Evolutionary conservation across 1,140 invertebrate genomes (phyloP).

Genomic region (Drosophila obscura): DNA sequence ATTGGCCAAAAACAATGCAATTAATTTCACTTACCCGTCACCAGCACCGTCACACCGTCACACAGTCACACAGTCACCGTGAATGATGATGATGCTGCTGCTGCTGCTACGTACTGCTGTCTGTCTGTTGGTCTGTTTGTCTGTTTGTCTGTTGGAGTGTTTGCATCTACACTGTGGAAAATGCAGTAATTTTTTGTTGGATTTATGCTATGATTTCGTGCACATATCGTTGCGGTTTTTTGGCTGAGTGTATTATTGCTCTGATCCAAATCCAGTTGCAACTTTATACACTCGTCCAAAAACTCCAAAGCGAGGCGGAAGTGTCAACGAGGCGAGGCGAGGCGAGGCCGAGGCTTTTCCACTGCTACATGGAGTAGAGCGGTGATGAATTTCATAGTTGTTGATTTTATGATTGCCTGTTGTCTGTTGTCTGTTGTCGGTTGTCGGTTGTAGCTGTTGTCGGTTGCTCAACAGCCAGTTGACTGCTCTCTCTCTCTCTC

Average conservation of each 20-base stretch:
- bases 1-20: constrained; percentile 83
- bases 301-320: constrained; percentile 52
- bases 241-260: constrained; percentile 22
- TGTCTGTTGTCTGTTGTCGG: constrained; percentile 26
- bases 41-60: constrained; percentile 35
- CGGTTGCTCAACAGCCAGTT: no score
- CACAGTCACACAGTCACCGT: constrained; percentile 4
- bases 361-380: constrained; percentile 21
- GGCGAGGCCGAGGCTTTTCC: constrained; percentile 63
- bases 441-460: constrained; percentile 24
- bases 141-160: constrained; percentile 28
- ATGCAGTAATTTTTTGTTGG: no score
- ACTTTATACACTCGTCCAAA: constrained; percentile 53
- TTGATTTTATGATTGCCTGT: constrained; percentile 83
- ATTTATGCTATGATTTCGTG: no score
- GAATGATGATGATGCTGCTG: constrained; percentile 60
- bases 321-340: constrained; percentile 71
- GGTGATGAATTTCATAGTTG: constrained; percentile 83
- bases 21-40: constrained; percentile 83
- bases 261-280: constrained; percentile 66
- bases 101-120: constrained; percentile 42
- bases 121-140: constrained; percentile 37
- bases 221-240: background rate
- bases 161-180: constrained; percentile 14
- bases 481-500: background rate